These are phyloP conservation scores for Sebastes taczanowskii DNA, from an alignment of 2,797 vertebrate species.

Conservation along the genomic window DNA sequence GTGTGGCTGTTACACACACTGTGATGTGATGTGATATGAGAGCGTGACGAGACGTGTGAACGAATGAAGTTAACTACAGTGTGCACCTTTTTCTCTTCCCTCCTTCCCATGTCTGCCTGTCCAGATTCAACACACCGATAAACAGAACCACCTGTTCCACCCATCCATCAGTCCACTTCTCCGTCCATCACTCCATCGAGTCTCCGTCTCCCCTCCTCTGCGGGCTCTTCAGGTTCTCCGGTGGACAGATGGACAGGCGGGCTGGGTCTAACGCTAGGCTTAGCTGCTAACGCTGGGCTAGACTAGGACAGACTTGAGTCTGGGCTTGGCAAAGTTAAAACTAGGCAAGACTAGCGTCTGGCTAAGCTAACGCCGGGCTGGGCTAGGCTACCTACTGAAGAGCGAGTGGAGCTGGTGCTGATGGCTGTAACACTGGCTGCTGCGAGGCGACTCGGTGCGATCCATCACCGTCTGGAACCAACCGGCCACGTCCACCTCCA, in stretches of 20 bases:
- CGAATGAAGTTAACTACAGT: slow-evolving; percentile 46
- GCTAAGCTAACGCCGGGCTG: slow-evolving; percentile 41
- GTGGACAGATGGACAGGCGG: slow-evolving; percentile 57
- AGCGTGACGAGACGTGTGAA: slow-evolving; percentile 14
- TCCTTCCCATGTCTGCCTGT: slow-evolving; percentile 61
- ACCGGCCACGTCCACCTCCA: slow-evolving; percentile 94
- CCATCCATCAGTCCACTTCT: slow-evolving; percentile 49
- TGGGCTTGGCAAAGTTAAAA: slow-evolving; percentile 62
- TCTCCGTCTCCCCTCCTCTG: slow-evolving; percentile 20
- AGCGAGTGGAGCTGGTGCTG: slow-evolving; percentile 94
- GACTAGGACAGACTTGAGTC: slow-evolving; percentile 61
- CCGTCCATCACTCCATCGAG: slow-evolving; percentile 38
- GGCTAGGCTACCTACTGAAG: slow-evolving; percentile 92
- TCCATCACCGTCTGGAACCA: slow-evolving; percentile 98
- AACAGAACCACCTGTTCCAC: slow-evolving; percentile 30
- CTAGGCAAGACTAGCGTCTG: slow-evolving; percentile 61
- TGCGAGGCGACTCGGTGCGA: slow-evolving; percentile 93
- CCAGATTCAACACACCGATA: slow-evolving; percentile 48
- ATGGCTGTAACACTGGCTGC: slow-evolving; percentile 91
- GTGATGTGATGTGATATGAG: background rate
- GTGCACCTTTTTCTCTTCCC: slow-evolving; percentile 28
- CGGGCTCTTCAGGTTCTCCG: slow-evolving; percentile 49
- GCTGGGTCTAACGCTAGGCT: slow-evolving; percentile 51
- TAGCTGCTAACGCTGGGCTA: slow-evolving; percentile 61
- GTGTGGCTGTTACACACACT: slow-evolving; percentile 13